These are phyloP conservation scores for Turritopsis dohrnii DNA, from an alignment of 30 jellyfish, hydroid and myxozoan genomes.

Conservation along the genomic window DNA sequence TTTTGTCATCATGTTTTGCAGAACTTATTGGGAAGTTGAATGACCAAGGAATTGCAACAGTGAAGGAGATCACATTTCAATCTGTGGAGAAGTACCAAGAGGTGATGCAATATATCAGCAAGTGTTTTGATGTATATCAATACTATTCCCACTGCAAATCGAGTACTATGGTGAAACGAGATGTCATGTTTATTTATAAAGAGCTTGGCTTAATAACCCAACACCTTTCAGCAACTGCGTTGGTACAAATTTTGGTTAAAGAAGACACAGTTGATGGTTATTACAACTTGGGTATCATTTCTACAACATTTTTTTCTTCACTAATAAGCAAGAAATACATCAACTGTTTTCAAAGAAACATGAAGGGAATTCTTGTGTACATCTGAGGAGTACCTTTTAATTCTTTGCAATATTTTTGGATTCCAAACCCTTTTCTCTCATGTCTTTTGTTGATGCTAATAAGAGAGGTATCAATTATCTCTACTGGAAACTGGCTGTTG, in stretches of 20 bases:
- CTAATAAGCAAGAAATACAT: too few species aligned
- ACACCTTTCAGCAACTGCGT: constrained; percentile 37
- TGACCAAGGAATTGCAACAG: constrained; percentile 36
- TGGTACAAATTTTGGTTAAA: constrained; percentile 35
- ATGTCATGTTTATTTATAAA: constrained; percentile 44
- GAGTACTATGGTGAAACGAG: constrained; percentile 36
- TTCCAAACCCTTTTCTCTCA: too few species aligned
- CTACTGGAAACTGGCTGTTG: too few species aligned
- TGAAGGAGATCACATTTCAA: constrained; percentile 36
- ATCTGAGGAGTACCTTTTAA: too few species aligned
- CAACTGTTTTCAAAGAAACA: too few species aligned
- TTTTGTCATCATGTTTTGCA: constrained; percentile 39
- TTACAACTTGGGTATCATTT: constrained; percentile 28
- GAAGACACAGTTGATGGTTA: constrained; percentile 48
- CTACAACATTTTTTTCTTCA: too few species aligned
- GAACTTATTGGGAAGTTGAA: constrained; percentile 39
- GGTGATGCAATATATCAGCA: constrained; percentile 40
- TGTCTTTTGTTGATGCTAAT: too few species aligned
- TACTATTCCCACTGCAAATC: constrained; percentile 2
- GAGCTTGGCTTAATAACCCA: constrained; percentile 42
- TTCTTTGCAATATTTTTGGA: too few species aligned
- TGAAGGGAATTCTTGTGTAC: too few species aligned
- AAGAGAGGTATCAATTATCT: too few species aligned
- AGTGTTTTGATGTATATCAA: constrained; percentile 32
- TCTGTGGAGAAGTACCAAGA: constrained; percentile 30